phyloP scores from a whole-genome alignment of 2,113 vertebrate species.

The Pardalotus punctatus region DNA sequence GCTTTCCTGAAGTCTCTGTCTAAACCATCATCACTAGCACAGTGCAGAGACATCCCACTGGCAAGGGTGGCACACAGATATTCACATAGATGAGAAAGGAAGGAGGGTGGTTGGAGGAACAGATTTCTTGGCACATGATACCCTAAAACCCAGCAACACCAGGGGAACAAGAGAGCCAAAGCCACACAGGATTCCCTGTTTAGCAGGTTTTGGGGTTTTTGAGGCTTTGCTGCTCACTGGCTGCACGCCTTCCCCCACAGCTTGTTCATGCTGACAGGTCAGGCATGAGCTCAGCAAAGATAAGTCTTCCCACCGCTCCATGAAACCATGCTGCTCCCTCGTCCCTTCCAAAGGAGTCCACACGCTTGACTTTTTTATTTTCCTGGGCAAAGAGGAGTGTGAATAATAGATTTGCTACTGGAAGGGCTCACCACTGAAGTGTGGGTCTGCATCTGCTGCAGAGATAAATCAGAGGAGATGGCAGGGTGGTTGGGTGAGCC shows the following conservation, averaged over 20 bases:
- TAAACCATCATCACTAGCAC: neutral
- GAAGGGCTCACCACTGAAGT: neutral
- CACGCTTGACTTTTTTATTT: neutral
- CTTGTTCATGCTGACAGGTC: neutral
- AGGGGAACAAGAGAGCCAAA: fast-evolving
- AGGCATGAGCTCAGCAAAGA: neutral
- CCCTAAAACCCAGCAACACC: fast-evolving
- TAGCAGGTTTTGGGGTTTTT: neutral
- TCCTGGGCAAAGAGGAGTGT: neutral
- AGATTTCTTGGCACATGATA: neutral
- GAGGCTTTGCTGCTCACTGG: neutral
- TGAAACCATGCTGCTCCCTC: neutral
- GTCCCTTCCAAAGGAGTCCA: neutral
- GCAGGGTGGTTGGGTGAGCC: neutral
- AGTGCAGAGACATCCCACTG: neutral
- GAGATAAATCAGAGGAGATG: slow-evolving; percentile 32
- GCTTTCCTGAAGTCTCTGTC: neutral
- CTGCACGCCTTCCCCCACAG: neutral
- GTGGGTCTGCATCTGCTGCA: neutral
- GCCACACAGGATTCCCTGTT: fast-evolving
- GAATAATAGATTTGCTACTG: neutral
- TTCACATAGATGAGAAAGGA: neutral
- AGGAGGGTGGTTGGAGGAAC: neutral
- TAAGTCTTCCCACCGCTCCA: neutral
- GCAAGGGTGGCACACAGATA: fast-evolving